Evolutionary conservation across 2,113 vertebrate genomes (phyloP), one percentile per base, ranked within the genome.

Genomic region (Paratilapia polleni): DNA sequence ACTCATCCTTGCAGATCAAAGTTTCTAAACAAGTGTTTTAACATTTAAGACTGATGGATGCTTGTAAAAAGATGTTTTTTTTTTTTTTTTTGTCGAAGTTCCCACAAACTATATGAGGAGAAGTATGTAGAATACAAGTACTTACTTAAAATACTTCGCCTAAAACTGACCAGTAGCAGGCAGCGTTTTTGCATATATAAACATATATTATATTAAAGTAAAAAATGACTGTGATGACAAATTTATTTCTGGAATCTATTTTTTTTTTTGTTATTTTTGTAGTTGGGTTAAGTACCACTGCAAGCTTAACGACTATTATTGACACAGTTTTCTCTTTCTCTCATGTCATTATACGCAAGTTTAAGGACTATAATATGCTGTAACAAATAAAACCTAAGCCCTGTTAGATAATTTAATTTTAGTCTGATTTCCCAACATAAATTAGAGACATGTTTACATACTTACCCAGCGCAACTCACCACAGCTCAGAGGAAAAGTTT

Each of bases 71-170:
- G 0, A 10, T 10, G 43, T 1, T 8, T 31, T 70, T 68, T 66
- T 0, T 0, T 0, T 26, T 28, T 28, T 20, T 20, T 9, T 73
- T 15, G 24, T 73, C 17, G 10, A 52, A 73, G 17, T 73, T 31
- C 26, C 1, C 43, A 52, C 12, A 31, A 52, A 73, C 26, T 19
- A 10, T 31, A 73, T 52, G 8, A 52, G 11, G 24, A 64, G 19
- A 38, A 38, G 61, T 63, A 70, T 52, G 26, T 26, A 20, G 24
- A 73, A 19, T 8, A 52, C 17, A 19, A 52, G 17, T 52, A 19
- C 49, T 4, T 26, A 0, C 43, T 28, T 28, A 70, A 70, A 31
- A 73, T 73, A 1, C 17, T 31, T 28, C 31, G 43, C 26, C 52
- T 52, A 2, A n/a, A 73, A 52, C 17, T 73, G 66, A 73, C 10